Percentiles rank a stretch among this genome's conserved stretches.
phyloP scores from a whole-genome alignment of 2,888 invertebrate genomes.

The Metallyticus violacea region DNA sequence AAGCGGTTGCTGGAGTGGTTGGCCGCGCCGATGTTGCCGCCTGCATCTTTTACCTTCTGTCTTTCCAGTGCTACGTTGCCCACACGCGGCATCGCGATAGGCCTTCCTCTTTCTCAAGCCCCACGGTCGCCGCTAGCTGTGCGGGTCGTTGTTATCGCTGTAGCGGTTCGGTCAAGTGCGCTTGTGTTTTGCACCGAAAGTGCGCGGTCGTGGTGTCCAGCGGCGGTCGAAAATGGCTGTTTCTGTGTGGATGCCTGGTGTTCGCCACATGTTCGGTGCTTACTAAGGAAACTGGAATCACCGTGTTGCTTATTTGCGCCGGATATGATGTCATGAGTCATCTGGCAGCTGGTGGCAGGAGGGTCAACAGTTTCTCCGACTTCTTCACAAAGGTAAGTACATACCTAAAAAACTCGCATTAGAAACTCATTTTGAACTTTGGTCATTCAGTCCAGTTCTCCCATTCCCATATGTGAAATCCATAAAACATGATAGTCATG shows the following conservation, averaged over 20 bases:
- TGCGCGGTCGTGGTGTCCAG: constrained; percentile 9
- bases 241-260: constrained; percentile 56
- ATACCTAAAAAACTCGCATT: too few relatives aligned
- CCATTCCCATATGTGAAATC: too few relatives aligned
- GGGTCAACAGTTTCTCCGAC: not conserved
- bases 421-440: too few relatives aligned
- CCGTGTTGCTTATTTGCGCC: constrained; percentile 85
- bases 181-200: not conserved
- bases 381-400: constrained; percentile 37
- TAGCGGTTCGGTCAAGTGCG: not conserved
- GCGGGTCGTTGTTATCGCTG: not conserved
- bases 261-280: constrained; percentile 79
- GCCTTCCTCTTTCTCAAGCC: not conserved
- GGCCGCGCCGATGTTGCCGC: constrained; percentile 93
- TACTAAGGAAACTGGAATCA: constrained; percentile 94
- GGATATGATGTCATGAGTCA: constrained; percentile 68
- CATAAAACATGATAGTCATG: too few relatives aligned
- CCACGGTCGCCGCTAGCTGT: not conserved
- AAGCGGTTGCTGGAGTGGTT: constrained; percentile 93
- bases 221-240: constrained; percentile 48
- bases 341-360: constrained; percentile 19
- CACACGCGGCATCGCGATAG: constrained; percentile 54
- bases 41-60: constrained; percentile 83
- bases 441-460: too few relatives aligned
- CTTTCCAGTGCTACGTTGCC: constrained; percentile 80